Base-by-base conservation (phyloP, 2,797 vertebrate species). In the Pachyuromys duprasi region DNA sequence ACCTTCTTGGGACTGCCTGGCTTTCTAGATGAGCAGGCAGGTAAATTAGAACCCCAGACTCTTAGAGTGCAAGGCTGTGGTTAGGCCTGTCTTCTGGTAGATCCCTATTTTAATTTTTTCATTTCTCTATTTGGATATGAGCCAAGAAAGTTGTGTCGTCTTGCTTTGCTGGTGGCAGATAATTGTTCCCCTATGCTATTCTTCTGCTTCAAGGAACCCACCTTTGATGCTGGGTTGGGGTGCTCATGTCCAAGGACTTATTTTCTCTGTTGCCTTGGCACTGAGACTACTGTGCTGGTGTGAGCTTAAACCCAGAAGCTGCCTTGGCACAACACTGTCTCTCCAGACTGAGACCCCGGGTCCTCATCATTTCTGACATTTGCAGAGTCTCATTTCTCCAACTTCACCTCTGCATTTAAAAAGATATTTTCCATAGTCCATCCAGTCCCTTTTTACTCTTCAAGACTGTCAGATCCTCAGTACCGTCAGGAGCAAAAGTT, bases 91-190 rank as follows among this genome's bases (percentile, higher is more conserved):
- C 49, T 91, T 7, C 65, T 53, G 62, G 76, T 3, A 8, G 12
- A 57, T 5, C 69, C 63, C 89, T 72, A 75, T 53, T 88, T 90
- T 90, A 70, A 20, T 39, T 87, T 69, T 57, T 39, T 42, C 53
- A 22, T 94, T 87, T 42, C 8, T 3, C 39, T 31, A 31, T 53
- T 93, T 90, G 91, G 28, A 55, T 42, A 39, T 0, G 36, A 83
- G 39, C 65, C 83, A 75, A 53, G n/a, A 70, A 36, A 20, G 53
- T 45, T 69, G 45, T n/a, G 39, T 65, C 53, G 14, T 65, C 72
- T 95, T 24, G 62, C 20, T 94, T 95, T 95, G 76, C 76, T 91
- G 63, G 26, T 65, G 83, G 60, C 72, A 8, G 62, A 74, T 33
- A 3, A 33, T 36, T 53, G 42, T 31, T 39, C 69, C 28, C 3